Evolutionary conservation across 1,140 invertebrate genomes (phyloP), one percentile per base, ranked within the genome.

Genomic region (Drosophila neocordata): DNA sequence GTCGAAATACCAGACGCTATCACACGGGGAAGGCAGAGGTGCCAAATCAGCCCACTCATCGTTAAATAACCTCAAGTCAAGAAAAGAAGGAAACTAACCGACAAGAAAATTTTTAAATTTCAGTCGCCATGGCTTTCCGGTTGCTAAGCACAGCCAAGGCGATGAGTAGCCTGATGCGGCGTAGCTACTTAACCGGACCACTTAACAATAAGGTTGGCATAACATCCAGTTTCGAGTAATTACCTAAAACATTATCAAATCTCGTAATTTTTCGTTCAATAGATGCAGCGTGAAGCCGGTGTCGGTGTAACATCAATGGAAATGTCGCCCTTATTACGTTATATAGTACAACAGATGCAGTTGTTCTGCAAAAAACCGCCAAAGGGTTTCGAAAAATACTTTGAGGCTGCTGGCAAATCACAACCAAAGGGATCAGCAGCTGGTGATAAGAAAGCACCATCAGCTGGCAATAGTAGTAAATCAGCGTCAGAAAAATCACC

Each of bases 341-440:
- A 79, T 13, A 52, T 91, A 3, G 57, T 91, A 27, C 75, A 79
- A 55, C 77, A 90, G 48, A 53, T 91, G 13, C 82, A 88, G 13
- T 15, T 80, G 20, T 79, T 91, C 2, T 91, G 91, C 70, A 91
- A 91, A 34, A 92, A 92, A 38, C 95, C 95, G 7, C 90, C 97
- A 0, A 97, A 98, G 93, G 97, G 97, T 15, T 98, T 98, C 92
- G 97, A 97, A 92, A 98, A 98, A 82, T 98, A 96, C 92, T 98
- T 96, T 80, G 94, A 95, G 90, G 94, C 93, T 69, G 92, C 91
- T 76, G 92, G 92, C 56, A 92, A 73, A 12, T 72, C 66, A 9
- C 56, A 56, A 18, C 66, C 72, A 1, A 89, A 69, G 71, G 69
- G 67, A 55, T 31, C 73, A 18, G 60, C 64, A 34, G 62, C 69